Evolutionary conservation across 2,797 vertebrate species (phyloP).

Genomic region (Premnoplex brunnescens): DNA sequence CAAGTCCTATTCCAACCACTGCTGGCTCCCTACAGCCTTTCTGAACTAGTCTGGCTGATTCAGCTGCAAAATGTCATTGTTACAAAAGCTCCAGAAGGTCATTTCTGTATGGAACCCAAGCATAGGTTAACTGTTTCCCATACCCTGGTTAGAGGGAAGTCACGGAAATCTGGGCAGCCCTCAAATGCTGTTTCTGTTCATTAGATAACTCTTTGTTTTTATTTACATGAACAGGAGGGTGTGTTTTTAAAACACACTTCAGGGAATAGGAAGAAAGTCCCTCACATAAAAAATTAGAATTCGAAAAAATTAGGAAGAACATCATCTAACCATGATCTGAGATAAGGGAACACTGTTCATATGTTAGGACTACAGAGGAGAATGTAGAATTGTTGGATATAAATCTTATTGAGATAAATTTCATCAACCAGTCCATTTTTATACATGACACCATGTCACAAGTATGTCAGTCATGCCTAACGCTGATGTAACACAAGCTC

Average conservation of each 20-base stretch:
- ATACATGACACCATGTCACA: not conserved
- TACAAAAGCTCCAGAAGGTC: not conserved
- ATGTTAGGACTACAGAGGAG: not conserved
- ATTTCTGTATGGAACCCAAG: not conserved
- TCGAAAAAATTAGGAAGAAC: not conserved
- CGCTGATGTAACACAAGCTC: not conserved
- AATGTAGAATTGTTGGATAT: not conserved
- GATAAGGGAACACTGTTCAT: not conserved
- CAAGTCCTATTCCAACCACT: not conserved
- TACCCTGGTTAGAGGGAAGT: not conserved
- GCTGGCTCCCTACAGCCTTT: not conserved
- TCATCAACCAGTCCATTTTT: not conserved
- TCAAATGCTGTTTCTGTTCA: not conserved
- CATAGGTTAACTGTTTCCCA: not conserved
- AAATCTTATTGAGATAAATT: not conserved
- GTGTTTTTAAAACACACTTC: not conserved
- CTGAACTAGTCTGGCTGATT: not conserved
- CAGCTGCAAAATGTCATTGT: not conserved
- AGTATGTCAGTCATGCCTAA: not conserved
- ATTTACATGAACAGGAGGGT: not conserved
- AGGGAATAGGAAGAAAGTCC: not conserved
- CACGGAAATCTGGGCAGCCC: not conserved
- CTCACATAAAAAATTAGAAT: not conserved
- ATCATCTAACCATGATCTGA: not conserved
- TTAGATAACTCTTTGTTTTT: not conserved